Conservation (phyloP, 37 sponge, comb jelly and placozoan genomes). For the Chondrilla cf. caribensis region DNA sequence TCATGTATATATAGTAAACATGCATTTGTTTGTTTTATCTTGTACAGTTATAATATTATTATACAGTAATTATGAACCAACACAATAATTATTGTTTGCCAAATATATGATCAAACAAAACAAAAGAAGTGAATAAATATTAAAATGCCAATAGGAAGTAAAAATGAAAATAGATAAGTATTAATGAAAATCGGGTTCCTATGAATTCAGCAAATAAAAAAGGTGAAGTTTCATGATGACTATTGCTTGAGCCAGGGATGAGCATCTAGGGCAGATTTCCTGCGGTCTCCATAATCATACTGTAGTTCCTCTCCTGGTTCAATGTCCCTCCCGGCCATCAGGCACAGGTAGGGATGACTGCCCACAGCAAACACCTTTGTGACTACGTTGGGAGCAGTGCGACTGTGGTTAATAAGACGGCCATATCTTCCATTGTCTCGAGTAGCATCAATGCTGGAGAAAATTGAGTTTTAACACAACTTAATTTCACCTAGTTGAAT, state of each 20-base stretch:
- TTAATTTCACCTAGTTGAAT: no score
- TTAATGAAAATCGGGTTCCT: neutral
- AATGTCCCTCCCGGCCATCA: constrained; percentile 72
- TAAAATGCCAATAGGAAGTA: no score
- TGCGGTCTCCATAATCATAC: constrained; percentile 90
- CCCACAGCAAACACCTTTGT: constrained; percentile 57
- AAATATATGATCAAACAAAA: no score
- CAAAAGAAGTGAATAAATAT: no score
- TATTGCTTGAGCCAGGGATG: constrained; percentile 83
- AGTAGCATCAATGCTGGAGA: constrained; percentile 82
- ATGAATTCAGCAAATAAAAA: neutral
- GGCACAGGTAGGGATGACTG: constrained; percentile 58
- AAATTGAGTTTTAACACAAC: no score
- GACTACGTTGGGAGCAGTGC: constrained; percentile 48
- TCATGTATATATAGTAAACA: no score
- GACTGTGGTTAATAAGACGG: constrained; percentile 84
- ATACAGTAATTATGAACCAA: no score
- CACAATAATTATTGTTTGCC: no score
- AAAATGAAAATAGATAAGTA: no score
- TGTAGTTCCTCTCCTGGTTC: constrained; percentile 75
- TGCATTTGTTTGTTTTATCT: no score
- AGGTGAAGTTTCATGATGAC: neutral
- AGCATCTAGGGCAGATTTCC: constrained; percentile 45
- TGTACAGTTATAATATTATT: no score
- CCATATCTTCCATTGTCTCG: constrained; percentile 75